Evolutionary conservation across 1,140 invertebrate species (phyloP), one percentile per base, ranked within the genome.

Genomic region (Eumaeus atala): DNA sequence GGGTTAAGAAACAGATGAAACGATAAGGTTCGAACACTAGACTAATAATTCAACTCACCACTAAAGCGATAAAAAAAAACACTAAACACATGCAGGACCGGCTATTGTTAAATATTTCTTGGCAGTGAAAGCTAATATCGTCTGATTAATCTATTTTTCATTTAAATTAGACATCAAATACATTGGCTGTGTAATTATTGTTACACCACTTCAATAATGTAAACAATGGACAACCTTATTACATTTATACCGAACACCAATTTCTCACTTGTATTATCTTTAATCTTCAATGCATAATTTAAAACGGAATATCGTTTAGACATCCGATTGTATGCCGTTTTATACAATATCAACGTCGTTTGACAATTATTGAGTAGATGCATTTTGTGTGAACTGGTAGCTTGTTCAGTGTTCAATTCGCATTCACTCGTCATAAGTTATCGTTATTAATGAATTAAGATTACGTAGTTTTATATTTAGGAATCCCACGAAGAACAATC

Each of bases 71-170:
- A 53, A 51, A 58, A 53, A 51, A 58, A 17, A 54, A 61, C 74
- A 68, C 74, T 69, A 70, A 44, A 49, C 71, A 75, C 68, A 73
- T 54, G 56, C 67, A 75, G 70, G 66, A 72, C 67, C 61, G 61
- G 60, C 70, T 62, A 74, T 82, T 83, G 77, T 84, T 75, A 70
- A 68, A 74, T 71, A 72, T 77, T 81, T 81, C 71, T 73, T 69
- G 67, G 74, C 52, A 70, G 71, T 69, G 66, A 78, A 76, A 74
- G 72, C 72, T 73, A 65, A 61, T 79, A 77, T 72, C 70, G 74
- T 74, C 76, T 78, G 70, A 80, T 80, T 74, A 79, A 82, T 80
- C 66, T 75, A 57, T 71, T 73, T 76, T 65, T 62, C 59, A 75
- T 83, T 79, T 71, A 77, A 78, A 78, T 84, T 70, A 76, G 67